Conservation (phyloP, 2,888 invertebrate genomes). For the Aproaerema taeniolella region DNA sequence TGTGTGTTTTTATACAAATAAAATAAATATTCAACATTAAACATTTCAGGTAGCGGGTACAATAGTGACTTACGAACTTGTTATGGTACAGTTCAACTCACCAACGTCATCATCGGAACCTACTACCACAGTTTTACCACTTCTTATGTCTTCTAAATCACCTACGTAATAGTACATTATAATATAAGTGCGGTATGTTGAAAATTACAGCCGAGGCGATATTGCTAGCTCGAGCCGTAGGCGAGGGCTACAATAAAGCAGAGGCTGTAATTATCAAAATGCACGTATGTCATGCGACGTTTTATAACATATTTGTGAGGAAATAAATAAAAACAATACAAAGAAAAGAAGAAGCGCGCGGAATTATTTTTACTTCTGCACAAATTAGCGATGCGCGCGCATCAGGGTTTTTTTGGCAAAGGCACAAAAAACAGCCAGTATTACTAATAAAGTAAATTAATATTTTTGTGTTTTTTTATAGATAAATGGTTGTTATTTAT, state of each 20-base stretch:
- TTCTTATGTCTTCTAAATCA: neutral
- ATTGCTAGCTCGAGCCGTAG: too few relatives aligned
- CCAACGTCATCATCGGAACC: slow-evolving; percentile 19
- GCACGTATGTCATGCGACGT: neutral
- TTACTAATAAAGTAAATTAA: too few relatives aligned
- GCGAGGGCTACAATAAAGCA: too few relatives aligned
- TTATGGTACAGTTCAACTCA: slow-evolving; percentile 69
- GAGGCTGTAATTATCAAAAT: neutral
- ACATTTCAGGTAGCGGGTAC: slow-evolving; percentile 59
- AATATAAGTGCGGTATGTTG: neutral
- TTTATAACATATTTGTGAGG: neutral
- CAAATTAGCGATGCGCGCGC: too few relatives aligned
- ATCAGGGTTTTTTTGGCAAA: too few relatives aligned
- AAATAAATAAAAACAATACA: neutral
- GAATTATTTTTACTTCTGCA: too few relatives aligned
- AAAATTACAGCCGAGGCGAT: too few relatives aligned
- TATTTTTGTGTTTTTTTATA: too few relatives aligned
- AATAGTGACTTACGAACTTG: slow-evolving; percentile 71
- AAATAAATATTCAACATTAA: neutral
- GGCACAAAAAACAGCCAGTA: too few relatives aligned
- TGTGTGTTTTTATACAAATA: neutral
- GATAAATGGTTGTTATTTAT: too few relatives aligned
- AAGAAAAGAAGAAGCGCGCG: too few relatives aligned
- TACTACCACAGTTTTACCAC: neutral
- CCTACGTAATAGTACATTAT: neutral